Evolutionary conservation across 2,797 vertebrate genomes (phyloP).

Genomic region (Pachyuromys duprasi): DNA sequence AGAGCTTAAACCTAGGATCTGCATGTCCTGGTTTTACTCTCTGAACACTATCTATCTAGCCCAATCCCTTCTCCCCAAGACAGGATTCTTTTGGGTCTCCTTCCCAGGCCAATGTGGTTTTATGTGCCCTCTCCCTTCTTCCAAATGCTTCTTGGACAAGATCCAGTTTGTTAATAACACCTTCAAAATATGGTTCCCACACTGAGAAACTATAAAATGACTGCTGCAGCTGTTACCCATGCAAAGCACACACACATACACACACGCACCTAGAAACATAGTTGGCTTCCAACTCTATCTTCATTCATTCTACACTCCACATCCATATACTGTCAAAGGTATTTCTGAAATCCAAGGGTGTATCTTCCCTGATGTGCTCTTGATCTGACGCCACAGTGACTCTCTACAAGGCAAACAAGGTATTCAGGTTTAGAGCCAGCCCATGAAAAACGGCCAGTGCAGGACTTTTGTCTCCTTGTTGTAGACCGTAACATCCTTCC

Average conservation of each 20-base stretch:
- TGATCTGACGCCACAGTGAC: not conserved
- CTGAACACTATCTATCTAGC: not conserved
- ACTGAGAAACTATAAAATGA: not conserved
- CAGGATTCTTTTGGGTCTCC: not conserved
- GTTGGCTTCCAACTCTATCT: not conserved
- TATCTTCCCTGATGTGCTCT: not conserved
- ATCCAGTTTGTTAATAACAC: constrained; percentile 42
- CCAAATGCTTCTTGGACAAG: constrained; percentile 32
- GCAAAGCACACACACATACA: not conserved
- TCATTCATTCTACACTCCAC: not conserved
- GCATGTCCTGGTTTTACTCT: not conserved
- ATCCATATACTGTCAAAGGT: not conserved
- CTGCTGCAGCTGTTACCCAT: not conserved
- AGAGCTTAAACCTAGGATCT: not conserved
- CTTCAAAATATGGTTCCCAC: not conserved
- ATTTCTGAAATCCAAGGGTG: not conserved
- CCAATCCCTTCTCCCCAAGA: not conserved
- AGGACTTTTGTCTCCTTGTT: not conserved
- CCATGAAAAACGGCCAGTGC: fast-evolving
- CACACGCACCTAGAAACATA: not conserved
- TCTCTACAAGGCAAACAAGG: not conserved
- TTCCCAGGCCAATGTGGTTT: not conserved
- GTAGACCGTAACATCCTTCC: not conserved
- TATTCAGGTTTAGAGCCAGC: not conserved
- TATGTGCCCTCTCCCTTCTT: not conserved